phyloP scores from a whole-genome alignment of 2,888 invertebrate species.

The Ellobium chinense region DNA sequence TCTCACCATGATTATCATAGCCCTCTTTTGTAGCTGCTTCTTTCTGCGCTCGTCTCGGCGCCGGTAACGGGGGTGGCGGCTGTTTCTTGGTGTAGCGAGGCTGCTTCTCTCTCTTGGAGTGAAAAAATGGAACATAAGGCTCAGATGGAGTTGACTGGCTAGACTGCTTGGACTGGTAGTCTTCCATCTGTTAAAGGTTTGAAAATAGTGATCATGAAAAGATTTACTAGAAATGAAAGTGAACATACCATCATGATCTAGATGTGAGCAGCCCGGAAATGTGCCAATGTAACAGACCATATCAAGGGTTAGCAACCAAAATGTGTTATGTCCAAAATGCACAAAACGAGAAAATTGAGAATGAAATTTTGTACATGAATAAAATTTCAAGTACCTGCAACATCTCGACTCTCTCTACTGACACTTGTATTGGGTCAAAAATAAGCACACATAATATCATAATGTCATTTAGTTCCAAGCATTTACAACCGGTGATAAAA shows the following conservation, averaged over 20 bases:
- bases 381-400: too few species aligned
- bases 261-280: too few species aligned
- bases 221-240: not conserved
- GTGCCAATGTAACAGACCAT: too few species aligned
- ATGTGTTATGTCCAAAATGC: too few species aligned
- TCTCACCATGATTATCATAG: conserved; percentile 68
- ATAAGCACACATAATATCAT: too few species aligned
- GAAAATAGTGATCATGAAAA: not conserved
- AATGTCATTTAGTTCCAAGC: too few species aligned
- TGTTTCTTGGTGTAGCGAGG: conserved; percentile 48
- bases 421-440: too few species aligned
- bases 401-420: too few species aligned
- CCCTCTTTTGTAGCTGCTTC: conserved; percentile 53
- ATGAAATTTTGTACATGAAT: too few species aligned
- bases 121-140: conserved; percentile 63
- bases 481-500: too few species aligned
- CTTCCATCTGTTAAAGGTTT: conserved; percentile 46
- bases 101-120: conserved; percentile 48
- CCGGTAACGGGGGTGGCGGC: conserved; percentile 60
- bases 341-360: too few species aligned
- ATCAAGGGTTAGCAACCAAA: too few species aligned
- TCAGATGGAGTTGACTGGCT: conserved; percentile 52
- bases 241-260: not conserved
- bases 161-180: conserved; percentile 38
- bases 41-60: conserved; percentile 48